Evolutionary conservation across 2,113 vertebrate species (phyloP), one percentile per base, ranked within the genome.

Genomic region (Colossoma macropomum): DNA sequence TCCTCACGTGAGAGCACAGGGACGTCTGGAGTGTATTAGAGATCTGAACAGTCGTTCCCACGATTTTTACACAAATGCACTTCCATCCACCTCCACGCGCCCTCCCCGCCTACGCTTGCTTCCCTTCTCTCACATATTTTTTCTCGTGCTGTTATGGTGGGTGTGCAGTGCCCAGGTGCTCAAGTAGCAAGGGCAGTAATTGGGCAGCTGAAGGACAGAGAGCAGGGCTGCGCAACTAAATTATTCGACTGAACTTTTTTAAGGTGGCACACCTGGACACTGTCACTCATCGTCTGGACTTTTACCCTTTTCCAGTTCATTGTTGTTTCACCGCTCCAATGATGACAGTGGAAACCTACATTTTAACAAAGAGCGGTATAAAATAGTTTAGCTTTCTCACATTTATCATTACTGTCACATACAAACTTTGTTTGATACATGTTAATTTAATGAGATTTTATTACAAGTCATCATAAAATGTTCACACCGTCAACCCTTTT

Each of bases 251-350:
- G 75, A 63, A 16, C 38, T 63, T 65, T 74, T 50, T 45, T 6
- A 50, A 65, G 86, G 87, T 86, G 69, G 79, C 91, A 86, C 92
- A 92, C 91, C 90, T 93, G 91, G 91, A 90, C 77, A 86, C 87
- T 80, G 83, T 50, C 27, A 45, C 23, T 56, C 78, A 80, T 71
- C 17, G 9, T 60, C 38, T 45, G 4, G 21, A 60, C 6, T 60
- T 41, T 71, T n/a, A 71, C 77, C 77, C 28, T 17, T 21, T 19
- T 56, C 7, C 21, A 60, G 56, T 23, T 60, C 23, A 17, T 17
- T 75, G n/a, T 59, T 63, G 7, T 65, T 78, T 78, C 66, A 30
- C 25, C 19, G 21, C 41, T 66, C 17, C 30, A 32, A 9, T 50
- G 50, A 21, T 28, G 25, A 66, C 65, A 50, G 12, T 63, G 17